A percentile compares a stretch with the other conserved stretches of the same genome.
These are phyloP conservation scores for Trichopoda pennipes DNA, from an alignment of 2,888 invertebrate genomes.

Conservation along the genomic window DNA sequence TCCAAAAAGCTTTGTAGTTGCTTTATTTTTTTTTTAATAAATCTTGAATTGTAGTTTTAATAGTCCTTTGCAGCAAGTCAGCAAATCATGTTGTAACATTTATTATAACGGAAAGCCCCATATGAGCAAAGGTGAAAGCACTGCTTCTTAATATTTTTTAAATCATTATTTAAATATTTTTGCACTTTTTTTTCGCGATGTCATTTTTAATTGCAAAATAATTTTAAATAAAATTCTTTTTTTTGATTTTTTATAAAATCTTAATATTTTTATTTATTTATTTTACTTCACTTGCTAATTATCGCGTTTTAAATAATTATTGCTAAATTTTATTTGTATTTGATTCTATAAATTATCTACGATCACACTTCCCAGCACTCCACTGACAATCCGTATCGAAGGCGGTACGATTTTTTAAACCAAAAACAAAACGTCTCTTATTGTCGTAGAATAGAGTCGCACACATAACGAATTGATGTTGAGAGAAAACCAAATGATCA, in stretches of 20 bases:
- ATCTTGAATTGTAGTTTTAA: too few relatives aligned
- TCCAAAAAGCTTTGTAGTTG: too few relatives aligned
- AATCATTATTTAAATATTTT: too few relatives aligned
- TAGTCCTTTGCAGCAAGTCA: too few relatives aligned
- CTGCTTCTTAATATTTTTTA: too few relatives aligned
- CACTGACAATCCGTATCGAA: conserved; percentile 51
- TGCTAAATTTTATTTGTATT: not conserved
- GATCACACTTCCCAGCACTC: conserved; percentile 56
- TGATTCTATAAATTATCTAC: conserved; percentile 17
- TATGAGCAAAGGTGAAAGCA: too few relatives aligned
- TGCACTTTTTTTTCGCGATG: too few relatives aligned
- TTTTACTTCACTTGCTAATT: not conserved
- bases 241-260: not conserved
- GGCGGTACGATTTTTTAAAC: conserved; percentile 40
- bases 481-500: conserved; percentile 50
- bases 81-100: too few relatives aligned
- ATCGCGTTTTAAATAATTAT: not conserved
- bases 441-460: conserved; percentile 56
- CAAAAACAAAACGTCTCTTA: conserved; percentile 48
- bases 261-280: not conserved
- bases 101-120: too few relatives aligned
- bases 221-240: too few relatives aligned
- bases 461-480: conserved; percentile 50
- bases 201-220: too few relatives aligned
- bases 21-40: too few relatives aligned